Percentiles rank a stretch among this genome's conserved stretches.
Conservation (phyloP, 1,140 invertebrate genomes). For the Neuroterus valhalla region DNA sequence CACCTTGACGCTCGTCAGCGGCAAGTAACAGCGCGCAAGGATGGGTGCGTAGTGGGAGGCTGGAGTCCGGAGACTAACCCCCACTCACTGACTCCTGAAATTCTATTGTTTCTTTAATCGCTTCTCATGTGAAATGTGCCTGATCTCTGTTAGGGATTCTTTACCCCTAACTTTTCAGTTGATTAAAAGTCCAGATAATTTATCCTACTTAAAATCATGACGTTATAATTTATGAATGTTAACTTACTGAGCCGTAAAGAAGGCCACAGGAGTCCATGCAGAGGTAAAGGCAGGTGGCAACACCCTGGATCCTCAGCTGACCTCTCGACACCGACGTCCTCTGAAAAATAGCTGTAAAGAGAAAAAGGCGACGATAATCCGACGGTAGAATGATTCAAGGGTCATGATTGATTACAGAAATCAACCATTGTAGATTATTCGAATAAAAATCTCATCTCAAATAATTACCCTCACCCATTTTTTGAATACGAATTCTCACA, state of each 20-base stretch:
- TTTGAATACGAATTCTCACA: neutral
- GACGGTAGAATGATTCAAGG: neutral
- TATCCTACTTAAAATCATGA: slow-evolving; percentile 3
- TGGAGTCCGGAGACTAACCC: too few species aligned
- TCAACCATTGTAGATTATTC: slow-evolving; percentile 32
- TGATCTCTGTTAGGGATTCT: too few species aligned
- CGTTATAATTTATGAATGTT: slow-evolving; percentile 44
- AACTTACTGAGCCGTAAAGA: slow-evolving; percentile 89
- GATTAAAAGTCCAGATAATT: neutral
- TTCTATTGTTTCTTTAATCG: too few species aligned
- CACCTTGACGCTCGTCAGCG: too few species aligned
- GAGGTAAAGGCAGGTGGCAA: slow-evolving; percentile 87
- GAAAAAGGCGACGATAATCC: slow-evolving; percentile 50
- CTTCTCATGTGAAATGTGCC: too few species aligned
- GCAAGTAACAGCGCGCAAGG: too few species aligned
- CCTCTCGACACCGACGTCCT: slow-evolving; percentile 84
- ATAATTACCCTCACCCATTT: neutral
- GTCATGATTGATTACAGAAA: slow-evolving; percentile 24
- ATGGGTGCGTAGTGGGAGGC: too few species aligned
- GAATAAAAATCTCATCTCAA: neutral
- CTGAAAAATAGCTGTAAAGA: slow-evolving; percentile 88
- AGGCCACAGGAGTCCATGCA: slow-evolving; percentile 90
- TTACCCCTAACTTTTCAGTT: too few species aligned
- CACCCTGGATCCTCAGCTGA: slow-evolving; percentile 88
- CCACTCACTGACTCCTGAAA: too few species aligned